Conservation (phyloP, 2,113 vertebrate species). For the Brachionichthys hirsutus region DNA sequence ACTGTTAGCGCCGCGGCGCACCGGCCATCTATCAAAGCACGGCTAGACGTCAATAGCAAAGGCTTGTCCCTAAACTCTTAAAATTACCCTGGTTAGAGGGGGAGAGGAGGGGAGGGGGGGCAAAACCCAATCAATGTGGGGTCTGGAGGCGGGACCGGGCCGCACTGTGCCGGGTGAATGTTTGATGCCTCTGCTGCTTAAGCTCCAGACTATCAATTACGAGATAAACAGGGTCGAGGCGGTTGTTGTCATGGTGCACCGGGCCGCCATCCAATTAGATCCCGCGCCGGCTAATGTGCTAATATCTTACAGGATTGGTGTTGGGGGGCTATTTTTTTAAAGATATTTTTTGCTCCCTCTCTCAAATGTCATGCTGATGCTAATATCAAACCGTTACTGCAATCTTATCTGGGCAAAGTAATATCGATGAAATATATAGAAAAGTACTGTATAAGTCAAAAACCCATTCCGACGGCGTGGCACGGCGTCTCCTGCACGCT, state of each 20-base stretch:
- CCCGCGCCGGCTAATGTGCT: constrained; percentile 70
- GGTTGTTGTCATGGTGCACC: constrained; percentile 77
- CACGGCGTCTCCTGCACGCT: constrained; percentile 52
- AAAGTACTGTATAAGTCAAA: constrained; percentile 53
- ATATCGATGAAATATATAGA: constrained; percentile 65
- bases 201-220: constrained; percentile 76
- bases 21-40: constrained; percentile 73
- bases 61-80: constrained; percentile 62
- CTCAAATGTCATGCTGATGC: constrained; percentile 68
- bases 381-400: constrained; percentile 65
- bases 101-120: too few relatives aligned
- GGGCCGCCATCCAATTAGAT: constrained; percentile 77
- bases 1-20: constrained; percentile 67
- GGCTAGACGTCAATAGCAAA: constrained; percentile 62
- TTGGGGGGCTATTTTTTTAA: constrained; percentile 52
- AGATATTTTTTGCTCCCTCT: constrained; percentile 65
- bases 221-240: constrained; percentile 75
- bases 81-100: constrained; percentile 70
- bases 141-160: constrained; percentile 40
- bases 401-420: constrained; percentile 60
- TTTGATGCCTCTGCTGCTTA: constrained; percentile 73
- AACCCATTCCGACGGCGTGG: constrained; percentile 43
- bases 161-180: constrained; percentile 65
- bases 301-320: constrained; percentile 79
- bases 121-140: constrained; percentile 73